Evolutionary conservation across 2,888 invertebrate species (phyloP), one percentile per base, ranked within the genome.

Genomic region (Leptinotarsa rubiginosa): DNA sequence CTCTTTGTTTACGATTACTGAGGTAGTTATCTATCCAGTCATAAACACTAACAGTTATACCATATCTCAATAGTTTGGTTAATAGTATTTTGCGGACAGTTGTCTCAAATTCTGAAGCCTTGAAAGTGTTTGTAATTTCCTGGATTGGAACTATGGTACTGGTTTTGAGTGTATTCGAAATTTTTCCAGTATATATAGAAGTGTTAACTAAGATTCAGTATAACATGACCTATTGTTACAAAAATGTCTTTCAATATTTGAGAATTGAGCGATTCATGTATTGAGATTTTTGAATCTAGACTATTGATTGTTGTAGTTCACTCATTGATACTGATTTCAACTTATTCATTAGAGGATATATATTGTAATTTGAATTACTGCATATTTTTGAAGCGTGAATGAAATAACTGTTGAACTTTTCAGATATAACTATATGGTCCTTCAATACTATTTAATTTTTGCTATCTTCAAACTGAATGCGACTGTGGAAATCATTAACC

Each of bases 161-260:
- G 25, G 22, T 62, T 62, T 62, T 62, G 7, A 47, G 47, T 47
- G 47, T 12, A 47, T 47, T 12, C 7, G 47, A 12, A 7, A 47
- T 47, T 47, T 47, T 47, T 7, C 47, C 22, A 62, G 62, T 62
- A 62, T 62, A n/a, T 13, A 62, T n/a, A 20, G 62, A 62, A 62
- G 62, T 62, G 20, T 62, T 62, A 13, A 62, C 62, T 62, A n/a
- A 62, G 20, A 13, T 62, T 62, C 62, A 62, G 20, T 62, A 22
- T 62, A 62, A 62, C 22, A 62, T 62, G 62, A 25, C 31, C 64
- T n/a, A 64, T 31, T 64, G 64, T 64, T 64, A 25, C 64, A 22
- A 64, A 64, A 64, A 64, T 31, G 7, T 64, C 64, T 64, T 64
- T 64, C 64, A 64, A 15, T 31, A 64, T 64, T 64, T 64, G 20